These are phyloP conservation scores for Eupleurogrammus muticus DNA, from an alignment of 2,797 vertebrate genomes.

Conservation along the genomic window DNA sequence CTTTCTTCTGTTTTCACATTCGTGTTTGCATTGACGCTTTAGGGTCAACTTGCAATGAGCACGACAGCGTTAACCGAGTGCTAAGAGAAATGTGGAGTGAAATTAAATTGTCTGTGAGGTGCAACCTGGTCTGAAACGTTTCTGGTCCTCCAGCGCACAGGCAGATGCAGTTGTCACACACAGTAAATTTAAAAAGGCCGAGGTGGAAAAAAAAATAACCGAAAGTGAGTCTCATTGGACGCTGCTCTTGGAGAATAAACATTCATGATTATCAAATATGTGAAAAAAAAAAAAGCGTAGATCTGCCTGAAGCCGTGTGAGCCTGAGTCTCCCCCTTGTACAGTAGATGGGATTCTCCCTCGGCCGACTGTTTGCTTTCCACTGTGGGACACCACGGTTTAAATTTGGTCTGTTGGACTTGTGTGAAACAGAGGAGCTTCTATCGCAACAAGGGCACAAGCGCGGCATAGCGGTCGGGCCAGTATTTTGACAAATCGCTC, in stretches of 20 bases:
- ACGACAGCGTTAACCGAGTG: too few relatives aligned
- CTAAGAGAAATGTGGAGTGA: too few relatives aligned
- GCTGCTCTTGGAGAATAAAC: neutral
- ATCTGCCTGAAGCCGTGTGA: constrained; percentile 13
- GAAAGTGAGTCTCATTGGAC: neutral
- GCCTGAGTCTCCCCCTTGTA: constrained; percentile 7
- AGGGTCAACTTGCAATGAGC: neutral
- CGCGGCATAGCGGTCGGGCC: constrained; percentile 39
- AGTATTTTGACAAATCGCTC: constrained; percentile 59
- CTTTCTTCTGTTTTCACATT: neutral
- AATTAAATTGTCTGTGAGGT: neutral
- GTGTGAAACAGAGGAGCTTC: constrained; percentile 64
- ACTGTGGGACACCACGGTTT: constrained; percentile 72
- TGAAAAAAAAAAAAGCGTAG: constrained; percentile 29
- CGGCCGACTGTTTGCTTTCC: constrained; percentile 65
- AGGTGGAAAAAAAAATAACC: neutral
- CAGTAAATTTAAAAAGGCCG: neutral
- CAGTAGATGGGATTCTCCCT: constrained; percentile 64
- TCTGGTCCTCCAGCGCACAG: neutral
- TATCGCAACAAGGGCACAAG: constrained; percentile 63
- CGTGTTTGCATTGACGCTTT: neutral
- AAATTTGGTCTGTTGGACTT: constrained; percentile 64
- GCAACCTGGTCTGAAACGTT: neutral
- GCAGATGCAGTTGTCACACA: neutral
- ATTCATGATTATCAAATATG: constrained; percentile 4